Evolutionary conservation across 1,140 invertebrate species (phyloP), one percentile per base, ranked within the genome.

Genomic region (Ceratina japonica): DNA sequence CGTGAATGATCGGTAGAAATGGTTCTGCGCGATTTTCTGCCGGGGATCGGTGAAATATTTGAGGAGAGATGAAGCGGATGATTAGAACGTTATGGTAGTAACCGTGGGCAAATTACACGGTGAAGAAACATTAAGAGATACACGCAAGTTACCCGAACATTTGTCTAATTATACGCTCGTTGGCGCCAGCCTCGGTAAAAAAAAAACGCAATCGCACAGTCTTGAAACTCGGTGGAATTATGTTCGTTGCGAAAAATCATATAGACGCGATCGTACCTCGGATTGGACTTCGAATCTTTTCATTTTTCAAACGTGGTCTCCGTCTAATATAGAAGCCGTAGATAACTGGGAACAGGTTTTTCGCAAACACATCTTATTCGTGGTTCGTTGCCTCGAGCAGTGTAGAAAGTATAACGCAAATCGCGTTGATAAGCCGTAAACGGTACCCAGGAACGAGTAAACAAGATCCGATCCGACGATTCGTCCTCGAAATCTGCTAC

Each of bases 271-370:
- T 52, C 18, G 59, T 31, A 62, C 18, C 24, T 15, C 13, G 12
- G 16, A 31, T 31, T 18, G 24, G 24, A 44, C 37, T 8, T 44
- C 37, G 37, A 10, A 44, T 44, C 5, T 44, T 44, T 44, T 44
- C 10, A 44, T 44, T 44, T 44, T 44, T 44, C 10, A 44, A 44
- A 44, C 10, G 37, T 44, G 37, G 37, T 7, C 37, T 44, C 27
- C 27, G 4, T 31, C 37, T 44, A 44, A 44, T 58, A 44, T 24
- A 75, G 59, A 59, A 83, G 63, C 71, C 37, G 49, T 24, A 69
- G 64, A 68, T 73, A 83, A 72, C n/a, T 5, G n/a, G 31, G 80
- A 83, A 85, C 75, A 79, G 79, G 83, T 81, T 83, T 82, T 68
- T 51, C 18, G 79, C 20, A 22, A 75, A 82, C 76, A 82, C 76